phyloP scores from a whole-genome alignment of 64 coral and sea anemone species.

The Anthopleura sola region DNA sequence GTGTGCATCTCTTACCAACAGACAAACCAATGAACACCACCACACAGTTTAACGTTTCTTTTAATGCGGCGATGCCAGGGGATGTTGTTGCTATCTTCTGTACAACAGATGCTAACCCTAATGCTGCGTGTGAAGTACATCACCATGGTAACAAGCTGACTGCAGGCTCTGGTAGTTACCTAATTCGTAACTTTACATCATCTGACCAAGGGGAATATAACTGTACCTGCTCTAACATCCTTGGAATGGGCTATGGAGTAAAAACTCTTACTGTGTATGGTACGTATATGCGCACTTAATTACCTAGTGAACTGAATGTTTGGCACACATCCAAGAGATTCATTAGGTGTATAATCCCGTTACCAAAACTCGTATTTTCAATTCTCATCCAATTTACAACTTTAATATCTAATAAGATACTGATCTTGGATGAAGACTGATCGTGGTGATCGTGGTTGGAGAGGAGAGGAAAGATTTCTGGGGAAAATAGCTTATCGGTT shows the following conservation, averaged over 20 bases:
- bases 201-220: slow-evolving; percentile 37
- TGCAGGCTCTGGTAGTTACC: background rate
- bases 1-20: no score
- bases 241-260: background rate
- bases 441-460: no score
- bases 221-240: slow-evolving; percentile 43
- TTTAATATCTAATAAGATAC: no score
- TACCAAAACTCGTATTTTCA: no score
- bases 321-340: no score
- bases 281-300: background rate
- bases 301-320: no score
- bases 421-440: no score
- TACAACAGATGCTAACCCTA: slow-evolving; percentile 48
- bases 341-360: no score
- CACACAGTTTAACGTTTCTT: slow-evolving; percentile 32
- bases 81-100: slow-evolving; percentile 43
- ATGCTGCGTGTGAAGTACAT: slow-evolving; percentile 45
- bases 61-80: slow-evolving; percentile 42
- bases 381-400: no score
- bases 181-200: slow-evolving; percentile 26
- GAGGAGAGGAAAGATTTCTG: no score
- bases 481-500: background rate
- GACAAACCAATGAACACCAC: slow-evolving; percentile 44
- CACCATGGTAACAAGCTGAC: slow-evolving; percentile 1
- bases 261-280: slow-evolving; percentile 33